Evolutionary conservation across 2,113 vertebrate species (phyloP), one percentile per base, ranked within the genome.

Genomic region (Carassius auratus): DNA sequence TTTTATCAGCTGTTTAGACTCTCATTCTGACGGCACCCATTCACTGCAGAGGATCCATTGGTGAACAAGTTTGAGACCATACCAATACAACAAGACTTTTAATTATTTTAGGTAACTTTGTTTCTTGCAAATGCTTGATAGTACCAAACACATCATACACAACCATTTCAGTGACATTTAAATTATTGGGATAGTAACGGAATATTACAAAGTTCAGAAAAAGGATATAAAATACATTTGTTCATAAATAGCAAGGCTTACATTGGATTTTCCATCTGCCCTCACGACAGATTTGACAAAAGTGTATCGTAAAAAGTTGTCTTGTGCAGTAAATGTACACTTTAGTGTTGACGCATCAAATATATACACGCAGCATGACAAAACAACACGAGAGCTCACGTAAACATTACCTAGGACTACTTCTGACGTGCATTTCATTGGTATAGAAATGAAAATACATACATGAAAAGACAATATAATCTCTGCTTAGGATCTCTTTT

Each of bases 181-280:
- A 10, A 71, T 82, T 85, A 75, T 50, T 59, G 85, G 87, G 92
- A 90, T 81, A 82, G 57, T 84, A 89, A 88, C 89, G 86, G 26
- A 90, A 87, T 89, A 91, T 91, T 93, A 93, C 88, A 94, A 95
- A 94, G 92, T 85, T 91, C 79, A 82, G 87, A 91, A 86, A 84
- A 92, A 92, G 89, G 85, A 90, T 93, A 93, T 81, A 95, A 94
- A 95, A 93, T 73, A 19, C 82, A 69, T 84, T 64, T 79, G 76
- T 89, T 52, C 79, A 92, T 93, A 92, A 93, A 93, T 90, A 92
- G 83, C 83, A 42, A 85, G 84, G 75, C 87, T 85, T 87, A 89
- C 84, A 86, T 50, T 26, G 75, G 36, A 55, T 33, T 57, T 88
- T 86, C 86, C 62, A 14, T 88, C 69, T 76, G 30, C 81, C 75